These are phyloP conservation scores for Drosophila oshimai DNA, from an alignment of 1,140 invertebrate genomes.

Conservation along the genomic window DNA sequence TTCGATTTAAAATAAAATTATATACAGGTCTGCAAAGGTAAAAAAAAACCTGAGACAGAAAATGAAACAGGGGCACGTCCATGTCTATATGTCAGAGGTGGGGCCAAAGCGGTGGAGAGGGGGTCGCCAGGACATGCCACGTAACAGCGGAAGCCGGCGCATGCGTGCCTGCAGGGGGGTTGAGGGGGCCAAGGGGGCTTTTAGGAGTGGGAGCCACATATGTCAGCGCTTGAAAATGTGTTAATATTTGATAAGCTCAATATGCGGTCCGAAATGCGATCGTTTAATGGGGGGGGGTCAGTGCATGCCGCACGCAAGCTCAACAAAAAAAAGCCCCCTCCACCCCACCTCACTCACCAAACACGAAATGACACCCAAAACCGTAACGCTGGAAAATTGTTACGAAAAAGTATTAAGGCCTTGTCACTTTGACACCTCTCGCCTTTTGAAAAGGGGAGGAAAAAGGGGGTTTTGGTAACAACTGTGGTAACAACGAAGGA, in stretches of 20 bases:
- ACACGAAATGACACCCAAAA: constrained; percentile 60
- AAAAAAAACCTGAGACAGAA: background rate
- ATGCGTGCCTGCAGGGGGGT: constrained; percentile 17
- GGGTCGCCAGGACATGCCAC: constrained; percentile 36
- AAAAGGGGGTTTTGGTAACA: too few relatives aligned
- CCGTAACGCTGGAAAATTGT: constrained; percentile 59
- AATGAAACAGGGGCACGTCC: constrained; percentile 21
- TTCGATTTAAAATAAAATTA: too few relatives aligned
- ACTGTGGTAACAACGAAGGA: background rate
- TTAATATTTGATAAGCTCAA: constrained; percentile 81
- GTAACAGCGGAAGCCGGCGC: constrained; percentile 70
- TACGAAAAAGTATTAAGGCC: constrained; percentile 74
- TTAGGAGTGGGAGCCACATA: constrained; percentile 21
- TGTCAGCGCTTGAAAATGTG: constrained; percentile 75
- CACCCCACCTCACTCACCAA: background rate
- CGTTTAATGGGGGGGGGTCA: constrained; percentile 18
- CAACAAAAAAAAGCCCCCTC: too few relatives aligned
- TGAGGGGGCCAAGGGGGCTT: background rate
- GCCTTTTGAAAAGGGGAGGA: background rate
- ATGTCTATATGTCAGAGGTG: constrained; percentile 14
- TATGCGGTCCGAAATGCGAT: constrained; percentile 67
- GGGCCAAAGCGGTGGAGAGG: background rate
- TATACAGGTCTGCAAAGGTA: background rate
- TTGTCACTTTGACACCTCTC: constrained; percentile 77
- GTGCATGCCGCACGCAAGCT: constrained; percentile 64